Percentiles rank a stretch among this genome's conserved stretches.
Conservation (phyloP, 2,113 vertebrate species). For the Otolemur garnettii region DNA sequence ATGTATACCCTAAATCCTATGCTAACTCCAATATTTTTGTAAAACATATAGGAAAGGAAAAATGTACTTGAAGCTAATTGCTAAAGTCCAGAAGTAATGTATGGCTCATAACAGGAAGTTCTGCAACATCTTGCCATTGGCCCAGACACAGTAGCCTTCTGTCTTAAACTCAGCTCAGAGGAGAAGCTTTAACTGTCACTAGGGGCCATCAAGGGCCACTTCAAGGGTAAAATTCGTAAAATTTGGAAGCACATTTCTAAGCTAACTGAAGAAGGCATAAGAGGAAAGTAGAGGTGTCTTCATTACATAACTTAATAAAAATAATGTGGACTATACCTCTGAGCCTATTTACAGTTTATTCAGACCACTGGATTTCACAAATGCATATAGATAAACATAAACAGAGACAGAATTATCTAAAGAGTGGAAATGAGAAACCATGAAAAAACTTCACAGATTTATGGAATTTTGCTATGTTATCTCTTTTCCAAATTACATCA, state of each 20-base stretch:
- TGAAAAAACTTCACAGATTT: background rate
- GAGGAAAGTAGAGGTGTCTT: conserved; percentile 1
- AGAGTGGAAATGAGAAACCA: conserved; percentile 8
- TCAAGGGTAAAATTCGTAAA: background rate
- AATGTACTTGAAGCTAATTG: background rate
- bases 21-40: background rate
- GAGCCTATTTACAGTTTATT: background rate
- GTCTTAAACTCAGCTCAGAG: background rate
- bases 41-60: background rate
- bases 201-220: background rate
- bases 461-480: background rate
- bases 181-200: background rate
- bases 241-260: background rate
- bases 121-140: background rate
- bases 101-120: background rate
- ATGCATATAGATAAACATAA: background rate
- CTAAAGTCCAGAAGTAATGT: background rate
- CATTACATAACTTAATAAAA: conserved; percentile 1
- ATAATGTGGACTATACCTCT: background rate
- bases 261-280: background rate
- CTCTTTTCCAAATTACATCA: background rate
- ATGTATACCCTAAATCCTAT: background rate
- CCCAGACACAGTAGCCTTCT: background rate
- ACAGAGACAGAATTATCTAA: background rate
- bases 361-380: background rate